Conservation (phyloP, 2,113 vertebrate species). For the Ictalurus punctatus region DNA sequence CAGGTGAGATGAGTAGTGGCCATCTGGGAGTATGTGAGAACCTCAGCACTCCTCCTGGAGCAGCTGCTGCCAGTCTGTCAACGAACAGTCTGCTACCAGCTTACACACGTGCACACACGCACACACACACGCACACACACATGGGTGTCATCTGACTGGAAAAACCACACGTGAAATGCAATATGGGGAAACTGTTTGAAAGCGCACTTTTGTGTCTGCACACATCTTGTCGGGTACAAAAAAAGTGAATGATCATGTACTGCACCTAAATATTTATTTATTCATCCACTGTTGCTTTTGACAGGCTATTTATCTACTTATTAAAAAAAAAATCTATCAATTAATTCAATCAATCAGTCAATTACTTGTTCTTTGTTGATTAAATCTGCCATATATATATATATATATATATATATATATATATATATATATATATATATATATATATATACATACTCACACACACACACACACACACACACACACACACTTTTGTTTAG, state of each 20-base stretch:
- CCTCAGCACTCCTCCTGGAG: constrained; percentile 61
- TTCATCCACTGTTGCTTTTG: neutral
- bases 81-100: constrained; percentile 56
- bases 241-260: neutral
- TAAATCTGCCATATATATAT: neutral
- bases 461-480: too few relatives aligned
- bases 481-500: too few relatives aligned
- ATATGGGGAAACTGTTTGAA: neutral
- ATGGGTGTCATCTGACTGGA: neutral
- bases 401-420: neutral
- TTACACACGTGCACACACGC: neutral
- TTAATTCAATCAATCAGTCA: too few relatives aligned
- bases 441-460: too few relatives aligned
- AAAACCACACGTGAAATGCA: constrained; percentile 4
- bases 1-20: constrained; percentile 56
- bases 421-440: neutral
- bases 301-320: neutral
- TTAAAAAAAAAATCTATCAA: too few relatives aligned
- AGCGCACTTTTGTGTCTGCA: neutral
- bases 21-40: constrained; percentile 53
- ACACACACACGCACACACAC: neutral
- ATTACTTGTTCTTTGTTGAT: neutral
- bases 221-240: neutral
- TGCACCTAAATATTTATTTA: neutral
- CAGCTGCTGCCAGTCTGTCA: constrained; percentile 75